Base-by-base conservation (phyloP, 2,888 invertebrate species). In the Apeira syringaria region DNA sequence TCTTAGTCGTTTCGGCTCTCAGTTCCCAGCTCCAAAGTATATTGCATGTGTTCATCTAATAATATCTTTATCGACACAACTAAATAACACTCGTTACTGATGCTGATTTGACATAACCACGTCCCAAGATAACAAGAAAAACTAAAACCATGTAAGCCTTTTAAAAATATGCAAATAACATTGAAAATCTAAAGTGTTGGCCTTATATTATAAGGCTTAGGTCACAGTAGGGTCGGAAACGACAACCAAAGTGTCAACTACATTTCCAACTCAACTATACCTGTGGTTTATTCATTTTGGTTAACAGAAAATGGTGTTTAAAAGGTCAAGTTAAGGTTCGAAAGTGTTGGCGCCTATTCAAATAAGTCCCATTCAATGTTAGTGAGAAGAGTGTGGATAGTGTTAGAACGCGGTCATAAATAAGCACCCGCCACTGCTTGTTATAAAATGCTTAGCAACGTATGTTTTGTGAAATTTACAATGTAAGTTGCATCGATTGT, bases 101-200 rank as follows among this genome's bases (percentile, higher is more conserved):
- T n/a, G n/a, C n/a, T n/a, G n/a, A n/a, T n/a, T n/a, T n/a, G n/a
- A n/a, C n/a, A n/a, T n/a, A n/a, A n/a, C n/a, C n/a, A n/a, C n/a
- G n/a, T n/a, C n/a, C n/a, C n/a, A n/a, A n/a, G n/a, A n/a, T 15
- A 15, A 15, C 15, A 2, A 15, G 2, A 15, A 4, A 4, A 15
- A 15, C 15, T 15, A 25, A 39, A 29, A 47, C 43, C 15, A 6
- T 13, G 30, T 28, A 18, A 11, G 24, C 20, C 33, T 17, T 38
- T 36, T 32, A 39, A 43, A 47, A 45, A 29, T 45, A 45, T 51
- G 39, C 31, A 43, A 42, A 48, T 43, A 48, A 31, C 30, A 27
- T 38, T 31, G 43, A 44, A 47, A 49, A 35, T 39, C 30, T 48
- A 42, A 55, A 61, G 67, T 61, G 62, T 68, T 67, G 68, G 65